A percentile compares a stretch with the other conserved stretches of the same genome.
These are phyloP conservation scores for Eilema sororculum DNA, from an alignment of 2,888 invertebrate species.

Conservation along the genomic window DNA sequence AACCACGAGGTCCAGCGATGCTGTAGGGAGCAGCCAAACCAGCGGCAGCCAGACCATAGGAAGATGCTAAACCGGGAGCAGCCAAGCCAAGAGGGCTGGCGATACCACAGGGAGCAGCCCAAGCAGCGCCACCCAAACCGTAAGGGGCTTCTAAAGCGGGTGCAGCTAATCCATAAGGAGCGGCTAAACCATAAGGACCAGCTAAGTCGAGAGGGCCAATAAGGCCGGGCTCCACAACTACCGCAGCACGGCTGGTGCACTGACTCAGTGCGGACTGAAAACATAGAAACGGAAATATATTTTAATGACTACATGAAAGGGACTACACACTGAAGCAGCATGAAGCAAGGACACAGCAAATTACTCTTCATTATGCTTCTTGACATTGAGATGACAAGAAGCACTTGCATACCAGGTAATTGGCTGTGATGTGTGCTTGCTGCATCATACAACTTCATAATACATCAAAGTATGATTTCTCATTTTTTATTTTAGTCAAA, in stretches of 20 bases:
- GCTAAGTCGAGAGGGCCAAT: not conserved
- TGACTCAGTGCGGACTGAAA: slow-evolving; percentile 16
- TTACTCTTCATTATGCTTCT: too few species aligned
- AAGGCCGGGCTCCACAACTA: not conserved
- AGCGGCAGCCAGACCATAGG: slow-evolving; percentile 7
- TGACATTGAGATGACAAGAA: too few species aligned
- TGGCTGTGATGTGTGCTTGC: too few species aligned
- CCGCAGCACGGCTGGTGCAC: not conserved
- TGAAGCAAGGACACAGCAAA: too few species aligned
- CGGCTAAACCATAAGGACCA: not conserved
- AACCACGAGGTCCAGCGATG: not conserved
- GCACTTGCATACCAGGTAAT: too few species aligned
- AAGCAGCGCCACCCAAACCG: not conserved
- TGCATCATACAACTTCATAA: too few species aligned
- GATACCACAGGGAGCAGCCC: not conserved
- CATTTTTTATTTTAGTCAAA: not conserved
- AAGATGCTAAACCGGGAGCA: not conserved
- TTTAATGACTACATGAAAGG: too few species aligned
- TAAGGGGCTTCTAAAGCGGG: not conserved
- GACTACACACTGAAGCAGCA: too few species aligned
- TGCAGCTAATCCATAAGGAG: not conserved
- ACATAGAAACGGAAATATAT: not conserved
- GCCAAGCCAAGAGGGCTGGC: not conserved
- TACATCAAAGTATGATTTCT: not conserved
- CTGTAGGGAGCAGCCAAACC: not conserved